phyloP scores from a whole-genome alignment of 2,888 invertebrate genomes.

The Encarsia formosa region DNA sequence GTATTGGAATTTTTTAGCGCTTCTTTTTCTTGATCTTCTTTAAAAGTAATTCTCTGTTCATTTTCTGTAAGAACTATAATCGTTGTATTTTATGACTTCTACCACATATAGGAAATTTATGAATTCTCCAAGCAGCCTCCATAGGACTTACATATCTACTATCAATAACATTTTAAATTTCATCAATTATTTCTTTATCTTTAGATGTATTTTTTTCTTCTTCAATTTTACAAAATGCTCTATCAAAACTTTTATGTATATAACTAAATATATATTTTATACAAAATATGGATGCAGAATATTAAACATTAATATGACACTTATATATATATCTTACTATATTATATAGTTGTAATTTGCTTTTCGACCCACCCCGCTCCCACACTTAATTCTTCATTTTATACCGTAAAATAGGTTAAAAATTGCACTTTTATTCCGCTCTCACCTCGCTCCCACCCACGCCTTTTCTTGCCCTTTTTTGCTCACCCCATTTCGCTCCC shows the following conservation, averaged over 20 bases:
- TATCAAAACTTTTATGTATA: background rate
- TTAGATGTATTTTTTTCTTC: background rate
- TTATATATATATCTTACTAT: too few relatives aligned
- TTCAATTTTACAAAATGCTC: background rate
- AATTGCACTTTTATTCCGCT: too few relatives aligned
- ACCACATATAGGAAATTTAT: background rate
- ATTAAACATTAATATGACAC: background rate
- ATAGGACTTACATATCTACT: background rate
- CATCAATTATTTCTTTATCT: background rate
- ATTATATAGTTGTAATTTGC: too few relatives aligned
- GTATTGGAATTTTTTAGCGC: background rate
- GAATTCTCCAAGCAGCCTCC: background rate
- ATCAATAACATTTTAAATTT: background rate
- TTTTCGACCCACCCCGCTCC: too few relatives aligned
- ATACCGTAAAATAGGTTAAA: too few relatives aligned
- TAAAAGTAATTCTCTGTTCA: background rate
- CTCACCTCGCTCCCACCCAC: too few relatives aligned
- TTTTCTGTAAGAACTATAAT: background rate
- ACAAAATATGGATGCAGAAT: background rate
- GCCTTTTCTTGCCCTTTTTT: too few relatives aligned
- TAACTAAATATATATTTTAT: background rate
- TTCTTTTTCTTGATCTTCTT: background rate
- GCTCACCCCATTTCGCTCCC: too few relatives aligned
- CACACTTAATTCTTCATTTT: too few relatives aligned
- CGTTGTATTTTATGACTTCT: background rate